Evolutionary conservation across 2,113 vertebrate species (phyloP).

Genomic region (Polypterus senegalus): DNA sequence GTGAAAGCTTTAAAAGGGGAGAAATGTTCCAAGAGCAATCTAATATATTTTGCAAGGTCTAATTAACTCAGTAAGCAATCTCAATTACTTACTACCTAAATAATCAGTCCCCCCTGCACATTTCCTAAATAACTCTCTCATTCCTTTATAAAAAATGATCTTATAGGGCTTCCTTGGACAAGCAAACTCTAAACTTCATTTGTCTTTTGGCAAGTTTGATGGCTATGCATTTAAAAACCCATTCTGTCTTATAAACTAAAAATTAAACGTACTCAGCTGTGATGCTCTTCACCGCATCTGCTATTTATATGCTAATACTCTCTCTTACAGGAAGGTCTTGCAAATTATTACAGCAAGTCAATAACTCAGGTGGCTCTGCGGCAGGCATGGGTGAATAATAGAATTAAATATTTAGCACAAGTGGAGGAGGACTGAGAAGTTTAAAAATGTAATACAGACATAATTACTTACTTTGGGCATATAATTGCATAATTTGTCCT

Average conservation of each 20-base stretch:
- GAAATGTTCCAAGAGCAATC: conserved; percentile 26
- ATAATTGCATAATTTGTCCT: too few relatives aligned
- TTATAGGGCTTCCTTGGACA: conserved; percentile 65
- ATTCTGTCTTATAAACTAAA: conserved; percentile 99
- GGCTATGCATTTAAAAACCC: conserved; percentile 92
- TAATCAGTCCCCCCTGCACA: conserved; percentile 46
- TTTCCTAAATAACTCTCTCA: conserved; percentile 62
- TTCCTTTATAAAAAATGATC: conserved; percentile 66
- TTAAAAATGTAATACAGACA: too few relatives aligned
- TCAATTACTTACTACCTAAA: conserved; percentile 61
- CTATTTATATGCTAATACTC: conserved; percentile 99
- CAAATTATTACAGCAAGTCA: conserved; percentile 89
- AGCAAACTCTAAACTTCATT: conserved; percentile 89
- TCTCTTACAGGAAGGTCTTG: conserved; percentile 78
- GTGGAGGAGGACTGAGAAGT: too few relatives aligned
- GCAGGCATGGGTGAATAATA: conserved; percentile 19
- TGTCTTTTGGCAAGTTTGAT: conserved; percentile 92
- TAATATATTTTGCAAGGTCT: conserved; percentile 57
- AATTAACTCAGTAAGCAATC: conserved; percentile 63
- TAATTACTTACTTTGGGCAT: too few relatives aligned
- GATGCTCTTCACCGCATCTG: conserved; percentile 86
- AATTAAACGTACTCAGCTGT: conserved; percentile 99
- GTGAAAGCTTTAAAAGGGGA: conserved; percentile 22
- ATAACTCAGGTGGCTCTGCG: conserved; percentile 83
- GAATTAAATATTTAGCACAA: conserved; percentile 39